Conservation (phyloP, 2,113 vertebrate species). For the Emydocephalus ijimae region DNA sequence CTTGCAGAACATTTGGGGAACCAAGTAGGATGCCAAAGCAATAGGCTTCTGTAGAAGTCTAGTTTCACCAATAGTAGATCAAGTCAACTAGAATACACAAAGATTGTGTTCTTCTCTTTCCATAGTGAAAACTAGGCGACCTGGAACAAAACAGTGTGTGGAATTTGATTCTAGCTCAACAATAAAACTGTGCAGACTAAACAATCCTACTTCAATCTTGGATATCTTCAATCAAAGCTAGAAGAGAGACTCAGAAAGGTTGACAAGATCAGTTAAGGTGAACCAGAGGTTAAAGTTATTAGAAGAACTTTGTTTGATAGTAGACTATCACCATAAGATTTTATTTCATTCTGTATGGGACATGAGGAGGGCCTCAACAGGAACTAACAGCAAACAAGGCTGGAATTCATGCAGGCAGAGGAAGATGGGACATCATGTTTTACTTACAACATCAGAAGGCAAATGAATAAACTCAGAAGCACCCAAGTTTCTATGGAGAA, state of each 20-base stretch:
- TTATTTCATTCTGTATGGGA: neutral
- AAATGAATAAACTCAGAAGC: neutral
- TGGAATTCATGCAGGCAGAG: neutral
- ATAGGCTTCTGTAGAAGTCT: neutral
- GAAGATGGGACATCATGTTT: neutral
- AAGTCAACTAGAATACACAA: neutral
- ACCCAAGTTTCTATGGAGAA: conserved; percentile 52
- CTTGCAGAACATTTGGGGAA: neutral
- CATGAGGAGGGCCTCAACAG: neutral
- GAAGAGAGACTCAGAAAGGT: neutral
- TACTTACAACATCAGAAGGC: conserved; percentile 43
- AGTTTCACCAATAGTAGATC: neutral
- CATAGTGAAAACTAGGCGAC: neutral
- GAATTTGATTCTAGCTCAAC: neutral
- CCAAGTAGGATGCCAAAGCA: neutral
- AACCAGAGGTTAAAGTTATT: neutral
- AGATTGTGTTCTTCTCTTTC: neutral
- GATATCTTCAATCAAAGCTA: neutral
- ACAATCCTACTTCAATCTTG: neutral
- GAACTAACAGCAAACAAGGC: too few relatives aligned
- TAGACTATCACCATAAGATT: neutral
- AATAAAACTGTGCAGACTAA: neutral
- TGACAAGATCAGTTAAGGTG: neutral
- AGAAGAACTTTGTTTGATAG: neutral
- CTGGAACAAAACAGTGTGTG: neutral